These are phyloP conservation scores for Halictus ligatus DNA, from an alignment of 2,888 invertebrate species.

Conservation along the genomic window DNA sequence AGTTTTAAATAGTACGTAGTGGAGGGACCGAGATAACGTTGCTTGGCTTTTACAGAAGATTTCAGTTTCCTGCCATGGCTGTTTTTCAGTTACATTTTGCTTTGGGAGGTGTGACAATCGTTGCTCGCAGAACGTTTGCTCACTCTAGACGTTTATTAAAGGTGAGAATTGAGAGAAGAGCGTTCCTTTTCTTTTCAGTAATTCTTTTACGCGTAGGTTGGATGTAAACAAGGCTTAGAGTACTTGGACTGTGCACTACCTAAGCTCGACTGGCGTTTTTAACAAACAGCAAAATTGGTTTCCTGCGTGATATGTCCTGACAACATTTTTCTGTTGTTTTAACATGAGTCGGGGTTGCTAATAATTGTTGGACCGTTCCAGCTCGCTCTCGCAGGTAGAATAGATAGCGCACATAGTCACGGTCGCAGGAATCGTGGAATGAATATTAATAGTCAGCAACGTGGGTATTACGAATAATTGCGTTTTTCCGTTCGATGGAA, in stretches of 20 bases:
- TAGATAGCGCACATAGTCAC: constrained; percentile 35
- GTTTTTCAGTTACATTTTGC: background rate
- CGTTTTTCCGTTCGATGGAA: constrained; percentile 66
- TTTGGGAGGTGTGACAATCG: background rate
- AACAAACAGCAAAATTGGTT: background rate
- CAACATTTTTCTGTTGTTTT: background rate
- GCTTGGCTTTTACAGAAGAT: background rate
- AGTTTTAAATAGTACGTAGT: background rate
- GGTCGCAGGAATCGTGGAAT: constrained; percentile 68
- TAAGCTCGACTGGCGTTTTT: background rate
- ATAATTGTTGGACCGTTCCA: background rate
- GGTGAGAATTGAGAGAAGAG: no score
- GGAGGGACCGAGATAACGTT: background rate
- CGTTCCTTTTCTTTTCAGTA: no score
- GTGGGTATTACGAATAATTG: constrained; percentile 71
- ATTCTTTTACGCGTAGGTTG: no score
- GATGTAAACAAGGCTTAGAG: background rate
- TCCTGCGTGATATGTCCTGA: background rate
- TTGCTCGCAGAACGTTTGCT: no score
- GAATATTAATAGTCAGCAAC: constrained; percentile 70
- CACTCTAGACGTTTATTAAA: background rate
- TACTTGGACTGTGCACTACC: background rate
- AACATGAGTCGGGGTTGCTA: background rate
- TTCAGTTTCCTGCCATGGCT: background rate
- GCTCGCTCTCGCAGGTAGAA: constrained; percentile 20